A percentile compares a stretch with the other conserved stretches of the same genome.
phyloP scores from a whole-genome alignment of 2,888 invertebrate genomes.

The Sesia bembeciformis region DNA sequence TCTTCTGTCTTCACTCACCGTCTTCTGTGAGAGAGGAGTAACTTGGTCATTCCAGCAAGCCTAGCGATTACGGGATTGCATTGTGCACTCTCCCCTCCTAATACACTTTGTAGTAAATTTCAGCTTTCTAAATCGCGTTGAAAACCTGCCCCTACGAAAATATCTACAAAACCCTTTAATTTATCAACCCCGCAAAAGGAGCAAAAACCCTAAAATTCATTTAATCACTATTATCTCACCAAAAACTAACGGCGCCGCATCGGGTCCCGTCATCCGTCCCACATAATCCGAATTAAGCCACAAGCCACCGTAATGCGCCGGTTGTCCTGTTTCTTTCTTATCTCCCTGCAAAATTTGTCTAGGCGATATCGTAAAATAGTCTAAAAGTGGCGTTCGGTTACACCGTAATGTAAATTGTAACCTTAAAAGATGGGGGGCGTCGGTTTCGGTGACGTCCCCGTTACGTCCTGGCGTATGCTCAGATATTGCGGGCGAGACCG shows the following conservation, averaged over 20 bases:
- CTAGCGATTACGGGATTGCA: too few relatives aligned
- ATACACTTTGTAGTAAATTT: too few relatives aligned
- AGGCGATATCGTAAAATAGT: conserved; percentile 63
- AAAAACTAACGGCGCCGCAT: conserved; percentile 42
- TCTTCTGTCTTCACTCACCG: too few relatives aligned
- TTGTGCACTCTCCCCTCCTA: too few relatives aligned
- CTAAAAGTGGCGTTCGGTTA: conserved; percentile 28
- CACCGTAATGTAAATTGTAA: conserved; percentile 20
- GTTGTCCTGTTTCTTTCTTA: conserved; percentile 69
- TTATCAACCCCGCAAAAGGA: background rate
- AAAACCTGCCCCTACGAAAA: background rate
- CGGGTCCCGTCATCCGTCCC: conserved; percentile 42
- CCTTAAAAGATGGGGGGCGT: too few relatives aligned
- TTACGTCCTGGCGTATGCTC: too few relatives aligned
- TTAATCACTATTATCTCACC: conserved; percentile 53
- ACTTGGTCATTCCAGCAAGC: too few relatives aligned
- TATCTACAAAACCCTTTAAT: background rate
- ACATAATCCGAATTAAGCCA: conserved; percentile 57
- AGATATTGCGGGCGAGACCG: too few relatives aligned
- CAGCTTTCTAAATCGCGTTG: too few relatives aligned
- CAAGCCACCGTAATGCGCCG: conserved; percentile 50
- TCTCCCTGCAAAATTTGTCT: conserved; percentile 68
- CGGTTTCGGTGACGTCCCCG: background rate
- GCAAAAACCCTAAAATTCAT: conserved; percentile 37
- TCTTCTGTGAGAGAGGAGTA: too few relatives aligned